Evolutionary conservation across 1,140 invertebrate genomes (phyloP), one percentile per base, ranked within the genome.

Genomic region (Cepaea nemoralis): DNA sequence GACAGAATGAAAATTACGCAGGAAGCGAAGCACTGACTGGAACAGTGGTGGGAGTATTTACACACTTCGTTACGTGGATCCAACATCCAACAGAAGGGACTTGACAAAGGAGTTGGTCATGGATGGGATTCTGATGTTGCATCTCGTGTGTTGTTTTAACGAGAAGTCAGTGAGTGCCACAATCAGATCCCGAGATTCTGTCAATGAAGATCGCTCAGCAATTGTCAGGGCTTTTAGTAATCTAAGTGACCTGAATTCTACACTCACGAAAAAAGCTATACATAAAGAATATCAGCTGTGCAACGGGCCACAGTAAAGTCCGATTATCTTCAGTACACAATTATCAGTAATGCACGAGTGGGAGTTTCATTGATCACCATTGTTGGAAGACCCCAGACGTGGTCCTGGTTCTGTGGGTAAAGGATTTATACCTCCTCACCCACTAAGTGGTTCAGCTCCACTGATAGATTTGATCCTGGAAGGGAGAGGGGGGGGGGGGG

Each of bases 131-230:
- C n/a, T 80, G 14, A 80, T 80, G 22, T 8, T 80, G 3, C 66
- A 80, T 42, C 78, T 80, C 33, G 31, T 80, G 78, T 22, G 78
- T 10, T 80, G 78, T 48, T 80, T 80, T 80, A 69, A 80, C 73
- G 78, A 80, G 78, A 80, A 80, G 40, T 50, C 69, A 5, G 78
- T 73, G 27, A 80, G 67, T 33, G 39, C 39, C 37, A 80, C 67
- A 35, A 39, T 80, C 37, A 27, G 33, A 24, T 67, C 55, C n/a
- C 40, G 78, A 37, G 69, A 80, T 55, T 80, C 35, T 73, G 78
- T 80, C 27, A 80, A 70, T 73, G 69, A 77, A n/a, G 31, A 39
- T 22, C 55, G 1, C 12, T n/a, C 27, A 35, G 33, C 50, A 31
- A 1, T 63, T 2, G 22, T 22, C 45, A 77, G 37, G 75, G 48